Evolutionary conservation across 2,888 invertebrate genomes (phyloP).

Genomic region (Kuschelorhynchus macadamiae): DNA sequence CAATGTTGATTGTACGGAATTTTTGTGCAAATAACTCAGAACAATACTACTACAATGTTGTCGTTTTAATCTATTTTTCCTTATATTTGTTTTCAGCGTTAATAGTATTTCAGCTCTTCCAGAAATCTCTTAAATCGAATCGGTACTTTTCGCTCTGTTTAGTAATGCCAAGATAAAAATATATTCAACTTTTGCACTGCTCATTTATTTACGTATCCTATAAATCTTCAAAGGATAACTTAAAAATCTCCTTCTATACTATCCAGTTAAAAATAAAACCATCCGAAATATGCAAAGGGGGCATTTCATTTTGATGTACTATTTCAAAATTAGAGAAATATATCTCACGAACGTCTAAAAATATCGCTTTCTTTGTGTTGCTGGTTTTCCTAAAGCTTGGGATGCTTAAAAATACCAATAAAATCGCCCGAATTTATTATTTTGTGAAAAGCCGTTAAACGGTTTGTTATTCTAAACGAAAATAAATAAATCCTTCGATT

Average conservation of each 20-base stretch:
- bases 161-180: no score
- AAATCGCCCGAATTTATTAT: slow-evolving; percentile 38
- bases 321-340: slow-evolving; percentile 44
- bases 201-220: no score
- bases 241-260: neutral
- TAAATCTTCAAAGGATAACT: no score
- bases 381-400: slow-evolving; percentile 22
- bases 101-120: no score
- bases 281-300: slow-evolving; percentile 39
- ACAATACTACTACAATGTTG: no score
- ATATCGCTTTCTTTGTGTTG: slow-evolving; percentile 39
- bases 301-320: slow-evolving; percentile 39
- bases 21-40: no score
- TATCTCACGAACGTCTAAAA: slow-evolving; percentile 43
- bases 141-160: no score
- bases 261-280: slow-evolving; percentile 31
- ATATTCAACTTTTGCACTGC: no score
- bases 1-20: no score
- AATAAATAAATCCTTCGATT: slow-evolving; percentile 31
- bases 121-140: no score
- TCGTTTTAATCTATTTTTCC: no score
- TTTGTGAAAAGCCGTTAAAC: slow-evolving; percentile 37
- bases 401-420: slow-evolving; percentile 36
- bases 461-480: slow-evolving; percentile 36
- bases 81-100: no score